phyloP scores from a whole-genome alignment of 92 coral and sea anemone genomes.

The Blastomussa wellsi region DNA sequence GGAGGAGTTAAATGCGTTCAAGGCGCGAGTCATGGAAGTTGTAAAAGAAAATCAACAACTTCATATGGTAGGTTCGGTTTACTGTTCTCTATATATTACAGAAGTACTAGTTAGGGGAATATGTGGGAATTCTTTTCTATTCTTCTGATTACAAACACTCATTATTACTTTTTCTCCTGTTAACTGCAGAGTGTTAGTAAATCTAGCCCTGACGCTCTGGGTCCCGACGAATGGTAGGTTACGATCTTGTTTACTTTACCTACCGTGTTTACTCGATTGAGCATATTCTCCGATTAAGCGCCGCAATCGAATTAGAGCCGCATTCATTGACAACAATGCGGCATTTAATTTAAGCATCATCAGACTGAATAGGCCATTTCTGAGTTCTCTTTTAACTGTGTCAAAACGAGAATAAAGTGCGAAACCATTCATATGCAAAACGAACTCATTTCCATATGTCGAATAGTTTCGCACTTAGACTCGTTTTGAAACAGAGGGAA shows the following conservation, averaged over 20 bases:
- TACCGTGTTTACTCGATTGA: too few species aligned
- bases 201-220: slow-evolving; percentile 62
- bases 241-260: background rate
- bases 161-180: background rate
- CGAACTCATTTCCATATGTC: too few species aligned
- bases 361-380: too few species aligned
- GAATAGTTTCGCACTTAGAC: too few species aligned
- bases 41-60: slow-evolving; percentile 92
- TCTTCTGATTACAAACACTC: background rate
- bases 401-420: too few species aligned
- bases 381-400: too few species aligned
- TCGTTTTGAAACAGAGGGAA: too few species aligned
- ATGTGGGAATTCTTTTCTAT: background rate
- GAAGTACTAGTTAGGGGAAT: background rate
- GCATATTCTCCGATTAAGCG: too few species aligned
- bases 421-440: too few species aligned
- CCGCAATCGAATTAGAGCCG: too few species aligned
- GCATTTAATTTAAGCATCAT: too few species aligned
- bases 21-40: slow-evolving; percentile 84
- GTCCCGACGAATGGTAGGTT: slow-evolving; percentile 76
- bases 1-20: slow-evolving; percentile 84
- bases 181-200: slow-evolving; percentile 61
- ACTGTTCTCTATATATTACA: background rate
- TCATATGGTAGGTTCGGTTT: slow-evolving; percentile 65
- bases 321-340: too few species aligned